Percentiles rank a stretch among this genome's conserved stretches.
Evolutionary conservation across 2,797 vertebrate species (phyloP).

Genomic region (Cygnus olor): DNA sequence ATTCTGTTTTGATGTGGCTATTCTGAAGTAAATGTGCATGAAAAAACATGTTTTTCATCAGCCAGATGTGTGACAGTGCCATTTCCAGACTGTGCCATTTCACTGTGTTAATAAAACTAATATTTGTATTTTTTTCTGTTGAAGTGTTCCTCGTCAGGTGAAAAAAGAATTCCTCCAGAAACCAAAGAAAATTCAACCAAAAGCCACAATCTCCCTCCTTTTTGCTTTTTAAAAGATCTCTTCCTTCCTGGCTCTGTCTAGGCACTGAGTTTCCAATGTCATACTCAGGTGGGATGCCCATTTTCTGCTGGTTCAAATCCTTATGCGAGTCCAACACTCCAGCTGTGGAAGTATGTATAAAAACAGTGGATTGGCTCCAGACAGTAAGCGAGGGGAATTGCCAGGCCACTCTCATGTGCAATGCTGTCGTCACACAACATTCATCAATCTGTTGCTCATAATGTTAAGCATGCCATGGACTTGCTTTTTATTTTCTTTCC

Average conservation of each 20-base stretch:
- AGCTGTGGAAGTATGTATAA: conserved; percentile 37
- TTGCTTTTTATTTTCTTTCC: conserved; percentile 41
- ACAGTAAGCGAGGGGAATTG: background rate
- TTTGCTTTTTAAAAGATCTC: background rate
- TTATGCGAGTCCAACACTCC: background rate
- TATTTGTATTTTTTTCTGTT: conserved; percentile 57
- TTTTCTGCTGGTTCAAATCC: conserved; percentile 21
- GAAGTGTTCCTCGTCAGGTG: conserved; percentile 57
- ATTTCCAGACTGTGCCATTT: conserved; percentile 46
- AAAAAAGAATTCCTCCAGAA: conserved; percentile 61
- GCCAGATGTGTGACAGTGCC: conserved; percentile 53
- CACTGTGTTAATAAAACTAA: conserved; percentile 62
- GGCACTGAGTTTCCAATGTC: conserved; percentile 2
- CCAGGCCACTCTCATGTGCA: background rate
- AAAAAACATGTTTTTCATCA: conserved; percentile 59
- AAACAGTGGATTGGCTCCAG: conserved; percentile 5
- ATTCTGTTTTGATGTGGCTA: conserved; percentile 72
- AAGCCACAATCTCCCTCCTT: conserved; percentile 7
- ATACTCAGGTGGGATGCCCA: background rate
- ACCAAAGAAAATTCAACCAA: conserved; percentile 34
- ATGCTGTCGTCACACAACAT: background rate
- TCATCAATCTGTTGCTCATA: background rate
- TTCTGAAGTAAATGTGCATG: conserved; percentile 67
- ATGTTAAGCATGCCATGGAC: background rate
- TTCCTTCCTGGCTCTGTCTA: conserved; percentile 8